Conservation (phyloP, 1,140 invertebrate species). For the Wasmannia auropunctata region DNA sequence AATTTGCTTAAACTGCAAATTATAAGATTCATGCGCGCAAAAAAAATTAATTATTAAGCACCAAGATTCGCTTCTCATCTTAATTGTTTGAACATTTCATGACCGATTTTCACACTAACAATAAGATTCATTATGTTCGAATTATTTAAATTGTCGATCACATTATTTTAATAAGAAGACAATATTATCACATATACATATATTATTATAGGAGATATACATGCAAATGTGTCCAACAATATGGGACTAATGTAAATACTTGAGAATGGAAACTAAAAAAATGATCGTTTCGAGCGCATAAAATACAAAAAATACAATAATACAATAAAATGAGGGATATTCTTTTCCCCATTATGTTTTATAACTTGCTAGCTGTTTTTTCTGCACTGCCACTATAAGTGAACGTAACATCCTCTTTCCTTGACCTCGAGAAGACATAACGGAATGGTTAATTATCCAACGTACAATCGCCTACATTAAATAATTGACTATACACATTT, state of each 20-base stretch:
- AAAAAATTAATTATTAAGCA: too few relatives aligned
- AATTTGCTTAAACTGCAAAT: too few relatives aligned
- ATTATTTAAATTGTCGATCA: background rate
- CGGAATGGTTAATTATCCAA: background rate
- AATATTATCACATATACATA: background rate
- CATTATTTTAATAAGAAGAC: background rate
- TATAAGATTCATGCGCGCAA: too few relatives aligned
- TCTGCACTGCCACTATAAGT: background rate
- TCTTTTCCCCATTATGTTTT: background rate
- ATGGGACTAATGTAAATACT: background rate
- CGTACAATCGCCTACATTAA: background rate
- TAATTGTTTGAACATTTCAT: too few relatives aligned
- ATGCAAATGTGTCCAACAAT: background rate
- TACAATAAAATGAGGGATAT: background rate
- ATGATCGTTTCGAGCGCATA: background rate
- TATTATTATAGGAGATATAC: background rate
- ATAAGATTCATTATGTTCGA: background rate
- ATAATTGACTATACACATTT: background rate
- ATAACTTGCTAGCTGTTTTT: background rate
- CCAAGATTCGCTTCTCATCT: too few relatives aligned
- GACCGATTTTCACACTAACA: too few relatives aligned
- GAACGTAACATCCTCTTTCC: background rate
- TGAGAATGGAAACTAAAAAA: background rate
- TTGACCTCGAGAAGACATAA: conserved; percentile 38
- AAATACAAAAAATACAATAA: background rate